Conservation (phyloP, 2,888 invertebrate genomes). For the Spicauda simplicius region DNA sequence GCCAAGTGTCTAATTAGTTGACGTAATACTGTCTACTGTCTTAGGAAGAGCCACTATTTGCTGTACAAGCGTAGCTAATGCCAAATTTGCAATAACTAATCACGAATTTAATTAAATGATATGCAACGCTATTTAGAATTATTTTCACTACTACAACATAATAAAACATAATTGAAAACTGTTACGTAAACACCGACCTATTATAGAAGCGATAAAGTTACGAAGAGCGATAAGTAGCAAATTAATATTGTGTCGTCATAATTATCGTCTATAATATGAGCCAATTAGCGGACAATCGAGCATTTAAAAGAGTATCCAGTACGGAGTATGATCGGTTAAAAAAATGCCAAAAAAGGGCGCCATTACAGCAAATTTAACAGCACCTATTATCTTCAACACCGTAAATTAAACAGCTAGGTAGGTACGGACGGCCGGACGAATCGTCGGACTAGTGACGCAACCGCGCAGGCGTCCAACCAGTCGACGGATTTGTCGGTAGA, state of each 20-base stretch:
- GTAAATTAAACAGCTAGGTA: constrained; percentile 75
- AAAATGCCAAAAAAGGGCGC: constrained; percentile 60
- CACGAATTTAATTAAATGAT: constrained; percentile 1
- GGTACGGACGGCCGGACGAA: constrained; percentile 55
- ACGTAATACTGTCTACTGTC: constrained; percentile 8
- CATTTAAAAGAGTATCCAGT: constrained; percentile 1
- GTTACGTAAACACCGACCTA: constrained; percentile 10
- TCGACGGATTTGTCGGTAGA: constrained; percentile 51
- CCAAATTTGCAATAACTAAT: constrained; percentile 12
- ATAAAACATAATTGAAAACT: constrained; percentile 17
- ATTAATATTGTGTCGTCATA: constrained; percentile 28
- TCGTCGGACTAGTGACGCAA: constrained; percentile 56
- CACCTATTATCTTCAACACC: constrained; percentile 78
- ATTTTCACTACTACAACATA: neutral
- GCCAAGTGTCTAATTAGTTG: constrained; percentile 26
- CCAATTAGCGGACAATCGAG: constrained; percentile 18
- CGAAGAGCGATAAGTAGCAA: constrained; percentile 19
- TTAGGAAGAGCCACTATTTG: constrained; percentile 18
- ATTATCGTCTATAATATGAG: constrained; percentile 5
- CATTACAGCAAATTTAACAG: constrained; percentile 73
- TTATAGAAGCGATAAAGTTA: constrained; percentile 14
- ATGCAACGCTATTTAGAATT: constrained; percentile 5
- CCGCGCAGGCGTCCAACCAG: constrained; percentile 42
- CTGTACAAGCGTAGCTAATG: neutral
- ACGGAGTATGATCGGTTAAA: constrained; percentile 45